Evolutionary conservation across 2,113 vertebrate species (phyloP), one percentile per base, ranked within the genome.

Genomic region (Holacanthus passer): DNA sequence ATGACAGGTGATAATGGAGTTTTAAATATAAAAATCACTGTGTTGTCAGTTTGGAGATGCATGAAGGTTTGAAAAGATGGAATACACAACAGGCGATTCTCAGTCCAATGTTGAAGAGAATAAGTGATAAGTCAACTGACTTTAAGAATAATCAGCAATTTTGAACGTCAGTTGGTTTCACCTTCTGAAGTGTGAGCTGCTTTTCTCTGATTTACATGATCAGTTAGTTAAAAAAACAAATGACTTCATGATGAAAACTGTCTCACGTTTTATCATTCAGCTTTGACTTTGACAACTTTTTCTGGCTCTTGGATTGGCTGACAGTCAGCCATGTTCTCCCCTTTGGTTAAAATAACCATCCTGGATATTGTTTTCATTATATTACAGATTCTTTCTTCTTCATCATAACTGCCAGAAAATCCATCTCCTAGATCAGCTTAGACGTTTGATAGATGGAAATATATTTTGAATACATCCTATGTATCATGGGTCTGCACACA

Each of bases 371-470:
- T 79, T 84, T 81, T 71, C 9, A 37, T 77, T 66, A 83, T 59
- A 37, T 63, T 70, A 24, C n/a, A 9, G 7, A 43, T 84, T 56
- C 56, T 55, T 45, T 77, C 24, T 77, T 70, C 74, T 79, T 77
- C 31, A 55, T 74, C 69, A 50, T 79, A 63, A 73, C 67, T 70
- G 53, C 56, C 77, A 76, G 66, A 66, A 75, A 72, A 77, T 58
- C 81, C 73, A 75, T 81, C 79, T 77, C 64, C 67, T 81, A 84
- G 86, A 90, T 93, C 88, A 89, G 84, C 88, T 78, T 85, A 81
- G 89, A 91, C 91, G 89, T 89, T 88, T 90, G 89, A 92, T 90
- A 80, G 87, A 76, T 78, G 56, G 37, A 91, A 92, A 93, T 93
- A 87, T 48, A 92, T 94, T n/a, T 92, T 90, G 85, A 91, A 91